Base-by-base conservation (phyloP, 1,140 invertebrate species). In the Cardiocondyla obscurior region DNA sequence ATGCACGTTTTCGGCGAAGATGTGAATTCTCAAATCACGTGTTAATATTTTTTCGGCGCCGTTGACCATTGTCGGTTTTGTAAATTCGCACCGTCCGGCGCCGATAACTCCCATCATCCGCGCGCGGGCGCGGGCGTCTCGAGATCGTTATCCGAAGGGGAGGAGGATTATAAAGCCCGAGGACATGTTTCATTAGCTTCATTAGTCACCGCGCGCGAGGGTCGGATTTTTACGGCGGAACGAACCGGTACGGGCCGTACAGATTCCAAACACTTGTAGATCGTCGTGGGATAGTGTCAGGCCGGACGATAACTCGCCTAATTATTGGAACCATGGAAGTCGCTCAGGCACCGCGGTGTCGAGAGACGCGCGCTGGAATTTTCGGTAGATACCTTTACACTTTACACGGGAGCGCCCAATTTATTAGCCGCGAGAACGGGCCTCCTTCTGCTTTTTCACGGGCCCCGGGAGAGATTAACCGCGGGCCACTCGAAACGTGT, bases 251-350 rank as follows among this genome's bases (percentile, higher is more conserved):
- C 62, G 51, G 69, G 74, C 65, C 64, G 55, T 87, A 85, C 77
- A 69, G 85, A 87, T 88, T 88, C 81, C 82, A 55, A 90, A 87
- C 81, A 76, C 81, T 81, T 87, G 86, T 90, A 90, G 88, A 89
- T 89, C 69, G 65, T 19, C 16, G 8, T 42, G 58, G 49, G 88
- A 87, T 86, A 88, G 72, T 72, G 81, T 62, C 77, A 83, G 81
- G 77, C 58, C 73, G 84, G 33, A 87, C 85, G 85, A 85, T 88
- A 86, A 83, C 76, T 77, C 87, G 72, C 65, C 83, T 87, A 88
- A 88, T 88, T 88, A 85, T 83, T 84, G 74, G 44, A 16, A 79
- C 62, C 53, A 58, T 82, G 39, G 53, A 51, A 53, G 51, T 74
- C 70, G 28, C 49, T 14, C 69, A 65, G 42, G 42, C 19, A 77